phyloP scores from a whole-genome alignment of 2,113 vertebrate genomes.

The Takifugu flavidus region DNA sequence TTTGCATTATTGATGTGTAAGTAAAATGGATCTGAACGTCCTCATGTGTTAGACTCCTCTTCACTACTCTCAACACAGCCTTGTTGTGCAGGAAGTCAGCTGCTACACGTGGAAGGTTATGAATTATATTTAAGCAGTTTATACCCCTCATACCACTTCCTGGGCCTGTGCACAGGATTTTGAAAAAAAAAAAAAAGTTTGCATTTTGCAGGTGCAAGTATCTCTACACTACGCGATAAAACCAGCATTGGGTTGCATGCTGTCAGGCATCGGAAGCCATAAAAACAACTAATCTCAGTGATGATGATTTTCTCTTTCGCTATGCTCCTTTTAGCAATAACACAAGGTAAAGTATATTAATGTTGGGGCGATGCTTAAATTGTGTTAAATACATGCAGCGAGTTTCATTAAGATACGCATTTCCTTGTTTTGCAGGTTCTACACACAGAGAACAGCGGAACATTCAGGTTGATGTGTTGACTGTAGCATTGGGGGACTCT shows the following conservation, averaged over 20 bases:
- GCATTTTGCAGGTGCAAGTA: constrained; percentile 25
- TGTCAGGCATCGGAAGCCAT: constrained; percentile 2
- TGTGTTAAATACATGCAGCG: neutral
- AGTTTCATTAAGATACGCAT: neutral
- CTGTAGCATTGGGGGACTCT: constrained; percentile 43
- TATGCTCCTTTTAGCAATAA: constrained; percentile 42
- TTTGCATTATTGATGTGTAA: neutral
- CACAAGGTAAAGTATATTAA: constrained; percentile 53
- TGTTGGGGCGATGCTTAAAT: neutral
- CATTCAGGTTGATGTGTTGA: constrained; percentile 8
- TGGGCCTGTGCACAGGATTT: constrained; percentile 15
- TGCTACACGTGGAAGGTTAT: constrained; percentile 48
- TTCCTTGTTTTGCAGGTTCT: constrained; percentile 46
- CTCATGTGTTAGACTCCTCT: neutral
- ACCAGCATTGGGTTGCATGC: neutral
- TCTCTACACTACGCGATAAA: neutral
- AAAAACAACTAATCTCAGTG: constrained; percentile 25
- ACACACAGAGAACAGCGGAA: constrained; percentile 12
- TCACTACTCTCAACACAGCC: constrained; percentile 8
- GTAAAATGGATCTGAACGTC: neutral
- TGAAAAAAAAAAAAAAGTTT: no score
- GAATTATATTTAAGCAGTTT: constrained; percentile 22
- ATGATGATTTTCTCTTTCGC: constrained; percentile 29
- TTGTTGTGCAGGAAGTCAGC: constrained; percentile 37
- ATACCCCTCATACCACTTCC: constrained; percentile 59